These are phyloP conservation scores for Andrena chrysosceles DNA, from an alignment of 2,888 invertebrate species.

Conservation along the genomic window DNA sequence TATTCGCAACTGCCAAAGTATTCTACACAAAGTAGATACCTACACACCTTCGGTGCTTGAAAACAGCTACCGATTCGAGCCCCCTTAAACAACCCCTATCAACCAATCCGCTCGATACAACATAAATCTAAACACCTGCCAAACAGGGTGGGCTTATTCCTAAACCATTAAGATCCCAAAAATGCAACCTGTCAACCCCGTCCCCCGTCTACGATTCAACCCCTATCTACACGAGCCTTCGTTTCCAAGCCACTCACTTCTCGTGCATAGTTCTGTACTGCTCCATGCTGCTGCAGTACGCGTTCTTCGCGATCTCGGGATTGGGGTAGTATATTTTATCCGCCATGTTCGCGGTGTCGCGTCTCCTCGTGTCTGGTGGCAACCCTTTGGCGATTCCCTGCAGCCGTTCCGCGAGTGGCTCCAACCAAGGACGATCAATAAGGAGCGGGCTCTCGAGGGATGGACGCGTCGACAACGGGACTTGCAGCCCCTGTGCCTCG, in stretches of 20 bases:
- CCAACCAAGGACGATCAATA: conserved; percentile 36
- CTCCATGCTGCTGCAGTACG: conserved; percentile 89
- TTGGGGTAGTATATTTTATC: conserved; percentile 87
- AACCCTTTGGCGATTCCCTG: conserved; percentile 21
- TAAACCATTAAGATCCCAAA: no score
- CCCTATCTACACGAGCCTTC: not conserved
- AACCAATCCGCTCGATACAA: no score
- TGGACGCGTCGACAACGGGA: not conserved
- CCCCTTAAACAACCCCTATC: no score
- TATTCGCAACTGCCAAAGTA: not conserved
- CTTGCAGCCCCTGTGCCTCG: not conserved
- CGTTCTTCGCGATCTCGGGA: conserved; percentile 86
- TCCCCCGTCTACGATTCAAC: not conserved
- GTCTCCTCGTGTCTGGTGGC: conserved; percentile 4
- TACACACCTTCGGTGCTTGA: no score
- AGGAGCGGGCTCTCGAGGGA: conserved; percentile 1
- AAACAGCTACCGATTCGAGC: no score
- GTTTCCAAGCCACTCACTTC: conserved; percentile 82
- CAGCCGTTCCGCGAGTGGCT: conserved; percentile 5
- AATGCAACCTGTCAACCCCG: no score
- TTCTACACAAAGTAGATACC: not conserved
- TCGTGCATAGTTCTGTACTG: conserved; percentile 94
- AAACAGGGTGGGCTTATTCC: no score
- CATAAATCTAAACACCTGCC: no score
- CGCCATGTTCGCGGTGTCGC: conserved; percentile 75